Base-by-base conservation (phyloP, 30 jellyfish, hydroid and myxozoan species). In the Aurelia aurita complex sp. Pacific region DNA sequence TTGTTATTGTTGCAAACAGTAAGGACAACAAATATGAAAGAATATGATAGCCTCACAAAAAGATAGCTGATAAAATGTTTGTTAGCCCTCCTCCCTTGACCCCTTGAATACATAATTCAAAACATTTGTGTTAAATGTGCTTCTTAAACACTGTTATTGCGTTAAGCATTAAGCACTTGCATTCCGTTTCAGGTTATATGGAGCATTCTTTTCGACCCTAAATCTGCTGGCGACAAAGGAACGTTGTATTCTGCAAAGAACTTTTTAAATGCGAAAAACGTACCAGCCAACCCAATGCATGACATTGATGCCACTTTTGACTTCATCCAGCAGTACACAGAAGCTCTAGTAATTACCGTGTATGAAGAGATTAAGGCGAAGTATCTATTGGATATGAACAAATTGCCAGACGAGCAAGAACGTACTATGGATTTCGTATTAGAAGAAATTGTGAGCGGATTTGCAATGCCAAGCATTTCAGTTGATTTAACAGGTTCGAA, bases 381-480 rank as follows among this genome's bases (percentile, higher is more conserved):
- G 35, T 9, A 61, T 61, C 35, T 1, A 23, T 23, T 61, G 34
- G 10, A 23, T 23, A 23, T 61, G 69, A 61, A 33, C 35, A 23
- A 16, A 23, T 23, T 61, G 2, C 12, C 69, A 61, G 29, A 17
- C 69, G 34, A 61, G 35, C 69, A 61, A 61, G 69, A 61, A 10
- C 34, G 2, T 23, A 33, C 35, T 4, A 70, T 70, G 81, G 35
- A 70, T 11, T 12, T 10, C 15, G 57, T 70, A n/a, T 60, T 70
- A 34, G 64, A 70, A 23, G 23, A 33, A 14, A 70, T 70, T 17
- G 34, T 70, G 65, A 60, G 50, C 3, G 64, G 50, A 40, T 15
- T 23, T 43, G 81, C n/a, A n/a, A 70, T 70, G 81, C 81, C 81
- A 32, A 70, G 65, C 33, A 10, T 70, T 34, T 34, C 81, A 16